A percentile compares a stretch with the other conserved stretches of the same genome.
Evolutionary conservation across 1,140 invertebrate genomes (phyloP).

Genomic region (Leucophenga varia): DNA sequence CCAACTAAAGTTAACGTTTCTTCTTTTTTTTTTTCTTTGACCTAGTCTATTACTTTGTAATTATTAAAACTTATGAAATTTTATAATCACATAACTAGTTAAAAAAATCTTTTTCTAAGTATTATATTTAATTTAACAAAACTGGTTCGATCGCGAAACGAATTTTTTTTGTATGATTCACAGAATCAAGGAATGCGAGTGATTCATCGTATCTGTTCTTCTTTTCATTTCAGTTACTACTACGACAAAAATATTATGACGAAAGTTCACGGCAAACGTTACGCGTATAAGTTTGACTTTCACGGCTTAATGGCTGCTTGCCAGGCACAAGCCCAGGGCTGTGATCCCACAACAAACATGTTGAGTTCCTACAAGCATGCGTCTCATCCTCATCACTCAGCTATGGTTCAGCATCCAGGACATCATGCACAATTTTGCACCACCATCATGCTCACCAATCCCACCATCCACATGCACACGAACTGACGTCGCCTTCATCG

Average conservation of each 20-base stretch:
- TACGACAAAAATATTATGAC: constrained; percentile 99
- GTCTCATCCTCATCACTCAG: constrained; percentile 31
- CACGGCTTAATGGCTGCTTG: constrained; percentile 80
- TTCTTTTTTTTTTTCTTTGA: no score
- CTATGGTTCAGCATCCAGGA: constrained; percentile 12
- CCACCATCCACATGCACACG: constrained; percentile 24
- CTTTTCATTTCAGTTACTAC: constrained; percentile 76
- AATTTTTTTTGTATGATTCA: no score
- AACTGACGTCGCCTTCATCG: constrained; percentile 33
- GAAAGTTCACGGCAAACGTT: constrained; percentile 89
- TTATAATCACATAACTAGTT: no score
- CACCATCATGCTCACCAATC: constrained; percentile 42
- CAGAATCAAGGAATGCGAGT: no score
- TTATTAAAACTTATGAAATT: no score
- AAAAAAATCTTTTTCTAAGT: no score
- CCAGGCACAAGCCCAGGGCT: constrained; percentile 70
- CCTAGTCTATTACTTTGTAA: no score
- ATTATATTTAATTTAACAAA: no score
- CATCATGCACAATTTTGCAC: constrained; percentile 24
- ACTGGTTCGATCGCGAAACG: no score
- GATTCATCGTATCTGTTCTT: no score
- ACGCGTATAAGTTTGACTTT: constrained; percentile 93
- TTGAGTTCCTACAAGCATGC: constrained; percentile 45
- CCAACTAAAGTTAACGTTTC: no score
- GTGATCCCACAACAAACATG: constrained; percentile 45